A percentile compares a stretch with the other conserved stretches of the same genome.
These are phyloP conservation scores for Pandemis heparana DNA, from an alignment of 2,888 invertebrate species.

Conservation along the genomic window DNA sequence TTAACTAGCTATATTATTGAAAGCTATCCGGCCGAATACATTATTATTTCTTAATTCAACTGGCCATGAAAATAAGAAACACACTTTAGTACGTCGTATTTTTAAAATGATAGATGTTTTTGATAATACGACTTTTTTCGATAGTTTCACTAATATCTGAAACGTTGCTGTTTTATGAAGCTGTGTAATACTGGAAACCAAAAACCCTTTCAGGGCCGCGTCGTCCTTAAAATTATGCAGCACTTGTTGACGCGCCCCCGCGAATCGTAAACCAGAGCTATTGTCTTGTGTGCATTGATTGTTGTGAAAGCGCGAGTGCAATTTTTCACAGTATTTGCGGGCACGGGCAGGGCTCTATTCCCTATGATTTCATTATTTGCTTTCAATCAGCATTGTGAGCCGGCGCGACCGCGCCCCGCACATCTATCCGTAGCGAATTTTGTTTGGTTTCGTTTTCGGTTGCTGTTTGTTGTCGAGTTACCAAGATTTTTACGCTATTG, in stretches of 20 bases:
- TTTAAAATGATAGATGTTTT: too few species aligned
- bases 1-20: too few species aligned
- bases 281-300: conserved; percentile 64
- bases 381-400: conserved; percentile 85
- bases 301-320: conserved; percentile 67
- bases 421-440: conserved; percentile 72
- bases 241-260: neutral
- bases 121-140: too few species aligned
- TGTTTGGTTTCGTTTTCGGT: conserved; percentile 83
- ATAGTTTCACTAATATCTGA: too few species aligned
- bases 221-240: neutral
- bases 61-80: too few species aligned
- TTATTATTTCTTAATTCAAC: too few species aligned
- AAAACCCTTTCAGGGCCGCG: neutral
- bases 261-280: conserved; percentile 14
- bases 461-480: conserved; percentile 79
- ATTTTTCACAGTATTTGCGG: conserved; percentile 81
- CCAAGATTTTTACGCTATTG: conserved; percentile 68
- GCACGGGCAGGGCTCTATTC: conserved; percentile 67
- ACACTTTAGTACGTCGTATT: too few species aligned
- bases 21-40: too few species aligned
- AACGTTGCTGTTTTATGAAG: too few species aligned
- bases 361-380: conserved; percentile 85
- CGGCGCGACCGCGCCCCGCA: conserved; percentile 59
- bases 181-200: too few species aligned